phyloP scores from a whole-genome alignment of 2,888 invertebrate species.

The Trichogramma dendrolimi region DNA sequence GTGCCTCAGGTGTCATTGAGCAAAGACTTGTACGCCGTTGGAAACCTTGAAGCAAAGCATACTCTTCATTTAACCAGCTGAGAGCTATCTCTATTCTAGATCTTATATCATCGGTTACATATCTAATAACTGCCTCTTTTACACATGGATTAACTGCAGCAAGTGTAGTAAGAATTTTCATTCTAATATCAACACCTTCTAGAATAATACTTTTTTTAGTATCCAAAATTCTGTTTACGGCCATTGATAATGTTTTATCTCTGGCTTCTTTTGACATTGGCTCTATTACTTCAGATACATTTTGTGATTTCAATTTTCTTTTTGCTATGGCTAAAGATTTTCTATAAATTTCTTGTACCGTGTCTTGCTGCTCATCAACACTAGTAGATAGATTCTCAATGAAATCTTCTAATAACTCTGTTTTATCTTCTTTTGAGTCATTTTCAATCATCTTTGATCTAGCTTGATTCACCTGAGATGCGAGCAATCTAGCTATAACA shows the following conservation, averaged over 20 bases:
- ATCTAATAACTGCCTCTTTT: constrained; percentile 71
- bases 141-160: constrained; percentile 78
- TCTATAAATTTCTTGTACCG: constrained; percentile 41
- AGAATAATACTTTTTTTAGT: constrained; percentile 69
- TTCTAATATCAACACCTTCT: constrained; percentile 63
- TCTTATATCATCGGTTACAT: constrained; percentile 78
- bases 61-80: constrained; percentile 93
- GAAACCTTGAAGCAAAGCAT: constrained; percentile 79
- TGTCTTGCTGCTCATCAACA: constrained; percentile 37
- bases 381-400: constrained; percentile 52
- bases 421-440: constrained; percentile 53
- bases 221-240: constrained; percentile 71
- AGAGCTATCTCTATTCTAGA: constrained; percentile 80
- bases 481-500: constrained; percentile 68
- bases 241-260: constrained; percentile 68
- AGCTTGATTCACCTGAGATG: constrained; percentile 64
- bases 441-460: constrained; percentile 52
- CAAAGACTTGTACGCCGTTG: constrained; percentile 55
- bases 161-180: constrained; percentile 78
- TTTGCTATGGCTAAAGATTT: constrained; percentile 44
- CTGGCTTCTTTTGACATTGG: constrained; percentile 67
- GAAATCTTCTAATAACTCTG: constrained; percentile 58
- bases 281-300: constrained; percentile 79
- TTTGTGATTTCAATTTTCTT: constrained; percentile 67
- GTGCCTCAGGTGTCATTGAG: constrained; percentile 60